Evolutionary conservation across 2,113 vertebrate species (phyloP).

Genomic region (Eptesicus fuscus): DNA sequence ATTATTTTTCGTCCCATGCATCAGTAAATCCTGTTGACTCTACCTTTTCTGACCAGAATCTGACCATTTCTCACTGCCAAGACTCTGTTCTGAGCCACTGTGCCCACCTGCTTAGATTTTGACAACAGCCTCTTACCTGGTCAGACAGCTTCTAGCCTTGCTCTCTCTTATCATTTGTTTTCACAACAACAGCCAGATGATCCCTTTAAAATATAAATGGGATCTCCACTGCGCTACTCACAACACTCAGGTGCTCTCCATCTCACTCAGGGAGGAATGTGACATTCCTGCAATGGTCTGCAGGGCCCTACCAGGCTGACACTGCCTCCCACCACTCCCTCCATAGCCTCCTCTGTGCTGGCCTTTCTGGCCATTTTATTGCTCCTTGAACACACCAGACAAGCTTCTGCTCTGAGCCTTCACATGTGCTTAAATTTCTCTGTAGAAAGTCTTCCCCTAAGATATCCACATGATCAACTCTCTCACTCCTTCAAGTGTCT

Average conservation of each 20-base stretch:
- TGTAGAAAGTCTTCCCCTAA: not conserved
- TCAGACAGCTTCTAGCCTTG: not conserved
- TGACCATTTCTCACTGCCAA: not conserved
- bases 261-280: not conserved
- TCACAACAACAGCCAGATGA: not conserved
- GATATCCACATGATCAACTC: not conserved
- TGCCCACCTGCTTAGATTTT: not conserved
- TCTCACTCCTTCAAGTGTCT: not conserved
- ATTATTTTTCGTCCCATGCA: not conserved
- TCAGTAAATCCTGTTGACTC: not conserved
- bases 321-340: not conserved
- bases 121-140: not conserved
- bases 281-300: not conserved
- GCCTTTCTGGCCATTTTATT: not conserved
- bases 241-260: not conserved
- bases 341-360: not conserved
- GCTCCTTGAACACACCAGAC: not conserved
- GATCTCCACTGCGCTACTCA: not conserved
- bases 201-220: not conserved
- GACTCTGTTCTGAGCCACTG: not conserved
- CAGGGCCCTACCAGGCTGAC: too few species aligned
- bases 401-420: not conserved
- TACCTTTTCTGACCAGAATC: not conserved
- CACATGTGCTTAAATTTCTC: not conserved
- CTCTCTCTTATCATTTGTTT: not conserved